Percentiles rank a stretch among this genome's conserved stretches.
These are phyloP conservation scores for Apamea crenata DNA, from an alignment of 2,888 invertebrate species.

Conservation along the genomic window DNA sequence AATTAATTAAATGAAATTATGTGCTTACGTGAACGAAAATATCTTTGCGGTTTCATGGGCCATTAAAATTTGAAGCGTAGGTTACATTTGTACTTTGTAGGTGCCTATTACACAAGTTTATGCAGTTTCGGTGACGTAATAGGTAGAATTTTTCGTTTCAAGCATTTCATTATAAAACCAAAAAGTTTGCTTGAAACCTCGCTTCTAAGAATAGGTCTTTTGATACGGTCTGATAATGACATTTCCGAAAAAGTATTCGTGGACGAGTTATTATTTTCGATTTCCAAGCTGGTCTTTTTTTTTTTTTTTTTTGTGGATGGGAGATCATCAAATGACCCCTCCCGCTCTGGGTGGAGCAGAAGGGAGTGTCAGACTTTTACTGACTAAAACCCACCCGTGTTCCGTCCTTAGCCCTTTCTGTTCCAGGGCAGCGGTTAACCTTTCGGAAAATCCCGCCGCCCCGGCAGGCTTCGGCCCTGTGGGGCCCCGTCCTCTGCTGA, in stretches of 20 bases:
- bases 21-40: not conserved
- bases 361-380: too few relatives aligned
- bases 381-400: too few relatives aligned
- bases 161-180: not conserved
- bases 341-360: too few relatives aligned
- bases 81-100: not conserved
- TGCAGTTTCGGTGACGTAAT: slow-evolving; percentile 2
- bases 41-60: not conserved
- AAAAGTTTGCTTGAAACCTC: not conserved
- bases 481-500: too few relatives aligned
- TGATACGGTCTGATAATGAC: not conserved
- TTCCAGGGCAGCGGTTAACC: too few relatives aligned
- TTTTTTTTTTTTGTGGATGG: too few relatives aligned
- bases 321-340: too few relatives aligned
- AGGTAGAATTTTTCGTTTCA: not conserved
- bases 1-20: not conserved
- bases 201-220: not conserved
- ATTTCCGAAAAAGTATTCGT: not conserved
- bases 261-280: not conserved
- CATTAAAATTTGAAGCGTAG: slow-evolving; percentile 10
- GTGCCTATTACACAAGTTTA: not conserved
- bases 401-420: too few relatives aligned
- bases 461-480: too few relatives aligned
- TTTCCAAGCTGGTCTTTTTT: not conserved
- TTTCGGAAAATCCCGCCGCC: too few relatives aligned